phyloP scores from a whole-genome alignment of 2,797 vertebrate species.

The Notoglanidium macrostoma region DNA sequence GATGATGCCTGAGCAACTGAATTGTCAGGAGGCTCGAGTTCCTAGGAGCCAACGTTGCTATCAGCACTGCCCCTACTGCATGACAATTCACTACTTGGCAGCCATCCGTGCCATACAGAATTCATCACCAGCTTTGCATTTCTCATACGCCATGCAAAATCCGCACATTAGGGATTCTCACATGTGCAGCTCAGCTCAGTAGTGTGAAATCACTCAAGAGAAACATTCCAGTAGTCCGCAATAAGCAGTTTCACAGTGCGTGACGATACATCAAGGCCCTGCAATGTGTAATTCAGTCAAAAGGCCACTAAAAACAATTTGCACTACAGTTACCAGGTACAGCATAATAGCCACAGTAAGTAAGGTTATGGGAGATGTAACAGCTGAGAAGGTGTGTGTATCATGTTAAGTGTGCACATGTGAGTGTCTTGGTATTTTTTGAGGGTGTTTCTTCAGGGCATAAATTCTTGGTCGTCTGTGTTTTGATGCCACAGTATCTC shows the following conservation, averaged over 20 bases:
- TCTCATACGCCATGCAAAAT: neutral
- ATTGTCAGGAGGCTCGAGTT: slow-evolving; percentile 40
- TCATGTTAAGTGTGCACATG: neutral
- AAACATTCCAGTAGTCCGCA: neutral
- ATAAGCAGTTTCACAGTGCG: neutral
- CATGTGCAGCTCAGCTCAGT: neutral
- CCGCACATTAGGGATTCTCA: neutral
- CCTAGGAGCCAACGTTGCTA: slow-evolving; percentile 24
- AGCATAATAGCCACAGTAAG: slow-evolving; percentile 15
- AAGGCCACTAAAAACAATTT: slow-evolving; percentile 4
- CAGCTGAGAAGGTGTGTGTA: slow-evolving; percentile 6
- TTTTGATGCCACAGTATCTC: neutral
- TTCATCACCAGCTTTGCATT: slow-evolving; percentile 25
- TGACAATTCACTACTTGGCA: slow-evolving; percentile 24
- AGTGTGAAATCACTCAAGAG: neutral
- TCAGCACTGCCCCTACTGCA: slow-evolving; percentile 14
- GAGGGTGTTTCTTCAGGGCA: slow-evolving; percentile 13
- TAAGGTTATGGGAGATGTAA: neutral
- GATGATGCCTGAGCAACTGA: slow-evolving; percentile 33
- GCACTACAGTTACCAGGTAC: neutral
- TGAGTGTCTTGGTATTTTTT: neutral
- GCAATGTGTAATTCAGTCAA: slow-evolving; percentile 11
- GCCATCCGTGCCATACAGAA: slow-evolving; percentile 31
- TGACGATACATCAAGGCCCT: neutral
- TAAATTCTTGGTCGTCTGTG: neutral